These are phyloP conservation scores for Platycheirus albimanus DNA, from an alignment of 2,888 invertebrate species.

Conservation along the genomic window DNA sequence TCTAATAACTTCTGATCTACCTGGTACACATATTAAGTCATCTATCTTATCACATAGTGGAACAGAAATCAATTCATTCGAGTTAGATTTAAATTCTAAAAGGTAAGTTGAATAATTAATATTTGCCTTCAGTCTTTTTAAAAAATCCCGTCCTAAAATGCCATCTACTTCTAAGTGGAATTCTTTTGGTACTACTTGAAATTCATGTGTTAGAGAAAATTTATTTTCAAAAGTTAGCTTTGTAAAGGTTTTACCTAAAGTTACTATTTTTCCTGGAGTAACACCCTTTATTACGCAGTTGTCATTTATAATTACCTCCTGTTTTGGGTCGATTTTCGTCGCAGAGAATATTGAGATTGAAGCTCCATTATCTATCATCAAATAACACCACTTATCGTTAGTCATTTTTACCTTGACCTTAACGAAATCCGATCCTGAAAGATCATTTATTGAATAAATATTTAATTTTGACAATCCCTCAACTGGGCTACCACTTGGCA, in stretches of 20 bases:
- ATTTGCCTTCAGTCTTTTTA: background rate
- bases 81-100: conserved; percentile 2
- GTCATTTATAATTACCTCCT: background rate
- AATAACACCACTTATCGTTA: background rate
- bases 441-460: background rate
- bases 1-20: conserved; percentile 4
- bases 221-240: conserved; percentile 1
- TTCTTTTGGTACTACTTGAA: conserved; percentile 9
- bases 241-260: conserved; percentile 1
- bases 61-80: background rate
- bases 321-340: background rate
- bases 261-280: background rate
- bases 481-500: conserved; percentile 6
- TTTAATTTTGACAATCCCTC: conserved; percentile 22
- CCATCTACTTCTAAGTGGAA: conserved; percentile 12
- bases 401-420: conserved; percentile 7
- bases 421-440: conserved; percentile 6
- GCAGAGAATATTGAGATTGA: conserved; percentile 5
- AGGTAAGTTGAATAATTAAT: conserved; percentile 13
- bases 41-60: conserved; percentile 7
- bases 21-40: conserved; percentile 2
- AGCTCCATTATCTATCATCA: conserved; percentile 16
- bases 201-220: background rate
- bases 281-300: conserved; percentile 3
- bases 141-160: conserved; percentile 2